Evolutionary conservation across 2,113 vertebrate species (phyloP).

Genomic region (Alligator mississippiensis): DNA sequence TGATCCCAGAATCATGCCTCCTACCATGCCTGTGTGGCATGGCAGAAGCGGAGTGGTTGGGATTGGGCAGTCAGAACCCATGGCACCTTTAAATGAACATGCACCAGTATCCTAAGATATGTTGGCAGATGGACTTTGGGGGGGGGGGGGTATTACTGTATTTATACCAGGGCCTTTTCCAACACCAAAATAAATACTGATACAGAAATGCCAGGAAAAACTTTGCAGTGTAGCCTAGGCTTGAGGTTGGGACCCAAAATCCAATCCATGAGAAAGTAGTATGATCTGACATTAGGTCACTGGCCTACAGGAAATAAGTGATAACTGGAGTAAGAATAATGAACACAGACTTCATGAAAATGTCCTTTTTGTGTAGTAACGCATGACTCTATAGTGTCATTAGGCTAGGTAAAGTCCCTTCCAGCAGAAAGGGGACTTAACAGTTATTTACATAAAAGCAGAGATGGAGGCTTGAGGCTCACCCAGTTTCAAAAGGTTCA

Average conservation of each 20-base stretch:
- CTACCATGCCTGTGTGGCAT: too few relatives aligned
- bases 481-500: background rate
- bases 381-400: constrained; percentile 9
- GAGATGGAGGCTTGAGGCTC: background rate
- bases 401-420: constrained; percentile 31
- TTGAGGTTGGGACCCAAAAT: background rate
- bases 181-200: constrained; percentile 27
- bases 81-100: too few relatives aligned
- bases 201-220: constrained; percentile 28
- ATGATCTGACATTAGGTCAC: background rate
- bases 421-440: constrained; percentile 3
- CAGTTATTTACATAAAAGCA: constrained; percentile 23
- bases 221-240: constrained; percentile 35
- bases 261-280: background rate
- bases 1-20: too few relatives aligned
- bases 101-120: background rate
- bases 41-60: too few relatives aligned
- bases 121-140: background rate
- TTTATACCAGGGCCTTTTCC: background rate
- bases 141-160: background rate
- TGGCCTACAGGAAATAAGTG: constrained; percentile 31
- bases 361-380: background rate
- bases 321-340: constrained; percentile 39
- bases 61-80: too few relatives aligned
- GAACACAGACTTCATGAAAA: constrained; percentile 14